Evolutionary conservation across 2,888 invertebrate species (phyloP), one percentile per base, ranked within the genome.

Genomic region (Coecobrya sp.): DNA sequence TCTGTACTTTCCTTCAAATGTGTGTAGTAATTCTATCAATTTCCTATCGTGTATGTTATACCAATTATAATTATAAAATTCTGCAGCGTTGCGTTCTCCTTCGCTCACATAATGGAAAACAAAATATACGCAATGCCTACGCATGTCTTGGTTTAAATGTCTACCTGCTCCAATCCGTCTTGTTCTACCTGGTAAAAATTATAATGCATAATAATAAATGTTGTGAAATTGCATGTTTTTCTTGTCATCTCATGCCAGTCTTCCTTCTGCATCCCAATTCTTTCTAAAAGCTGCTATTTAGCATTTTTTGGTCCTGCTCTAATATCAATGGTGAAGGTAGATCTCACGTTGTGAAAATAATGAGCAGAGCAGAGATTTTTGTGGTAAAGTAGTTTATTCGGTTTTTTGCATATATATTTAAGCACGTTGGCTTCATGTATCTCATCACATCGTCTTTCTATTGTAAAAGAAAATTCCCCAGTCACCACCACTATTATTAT

Each of bases 391-490:
- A 59, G 59, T 19, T 59, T 36, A 2, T 36, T 36, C 59, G 59
- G 59, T 59, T 59, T 59, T n/a, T 59, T 59, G 8, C 59, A 59
- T 59, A 19, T 19, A 19, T 2, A 36, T 7, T 36, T 7, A 36
- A 36, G 7, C 36, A 36, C 36, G 36, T 4, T 4, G 36, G 36
- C 36, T 36, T 36, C 36, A 36, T 36, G n/a, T n/a, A n/a, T n/a
- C n/a, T n/a, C n/a, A n/a, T n/a, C n/a, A n/a, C n/a, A n/a, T n/a
- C 16, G 13, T 55, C 55, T 55, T 13, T 16, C 16, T 55, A 5
- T 59, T 65, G 7, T 65, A 8, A 65, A 65, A 65, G 5, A 65
- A 59, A 65, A 65, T 65, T n/a, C 65, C 16, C 65, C 27, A 65
- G 13, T 65, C 65, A 65, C 27, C 65, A 7, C 65, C 27, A 65